phyloP scores from a whole-genome alignment of 64 coral and sea anemone species.

The Hydrozoanthus tunicans region DNA sequence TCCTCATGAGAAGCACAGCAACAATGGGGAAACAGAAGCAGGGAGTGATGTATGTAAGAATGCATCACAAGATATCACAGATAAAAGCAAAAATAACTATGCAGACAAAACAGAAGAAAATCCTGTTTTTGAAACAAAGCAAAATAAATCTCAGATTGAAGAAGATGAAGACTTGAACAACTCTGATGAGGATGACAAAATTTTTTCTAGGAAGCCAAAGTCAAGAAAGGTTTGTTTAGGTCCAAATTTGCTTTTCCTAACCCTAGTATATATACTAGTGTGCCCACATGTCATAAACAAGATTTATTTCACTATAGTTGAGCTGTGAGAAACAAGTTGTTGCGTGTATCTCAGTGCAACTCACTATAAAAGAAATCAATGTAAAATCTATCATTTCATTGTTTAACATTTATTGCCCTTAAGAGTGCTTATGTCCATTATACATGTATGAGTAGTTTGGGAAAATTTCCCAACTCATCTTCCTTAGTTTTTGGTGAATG shows the following conservation, averaged over 20 bases:
- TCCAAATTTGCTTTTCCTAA: not conserved
- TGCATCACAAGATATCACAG: not conserved
- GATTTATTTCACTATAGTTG: too few relatives aligned
- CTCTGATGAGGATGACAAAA: slow-evolving; percentile 20
- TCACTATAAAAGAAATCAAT: not conserved
- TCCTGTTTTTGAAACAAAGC: not conserved
- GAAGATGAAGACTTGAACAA: not conserved
- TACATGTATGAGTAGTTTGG: too few relatives aligned
- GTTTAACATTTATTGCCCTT: too few relatives aligned
- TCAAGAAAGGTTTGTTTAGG: slow-evolving; percentile 7
- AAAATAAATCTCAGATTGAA: not conserved
- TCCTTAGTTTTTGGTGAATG: too few relatives aligned
- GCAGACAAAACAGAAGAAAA: not conserved
- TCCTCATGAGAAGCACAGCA: not conserved
- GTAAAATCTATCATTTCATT: not conserved
- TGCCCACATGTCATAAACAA: too few relatives aligned
- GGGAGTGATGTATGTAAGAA: not conserved
- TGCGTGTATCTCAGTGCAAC: too few relatives aligned
- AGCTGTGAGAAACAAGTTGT: too few relatives aligned
- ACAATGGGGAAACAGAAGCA: not conserved
- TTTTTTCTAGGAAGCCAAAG: not conserved
- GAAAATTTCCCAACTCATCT: too few relatives aligned
- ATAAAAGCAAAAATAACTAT: not conserved
- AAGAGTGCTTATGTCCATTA: too few relatives aligned
- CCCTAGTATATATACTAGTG: not conserved